phyloP scores from a whole-genome alignment of 2,888 invertebrate genomes.

The Amblyjoppa fuscipennis region DNA sequence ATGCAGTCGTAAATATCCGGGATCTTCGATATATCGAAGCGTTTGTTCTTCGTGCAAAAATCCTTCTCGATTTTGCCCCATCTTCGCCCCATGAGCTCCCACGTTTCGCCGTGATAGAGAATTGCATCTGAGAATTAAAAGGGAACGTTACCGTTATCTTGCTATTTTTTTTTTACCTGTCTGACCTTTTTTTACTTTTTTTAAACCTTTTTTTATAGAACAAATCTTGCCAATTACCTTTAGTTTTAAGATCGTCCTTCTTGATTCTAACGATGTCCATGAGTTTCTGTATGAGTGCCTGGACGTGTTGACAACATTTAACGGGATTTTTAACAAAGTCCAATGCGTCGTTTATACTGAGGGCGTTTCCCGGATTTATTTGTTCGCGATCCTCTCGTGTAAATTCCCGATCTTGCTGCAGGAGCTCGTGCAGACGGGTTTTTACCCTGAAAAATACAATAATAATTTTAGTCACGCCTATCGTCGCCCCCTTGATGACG shows the following conservation, averaged over 20 bases:
- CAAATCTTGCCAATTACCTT: constrained; percentile 86
- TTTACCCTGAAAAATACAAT: constrained; percentile 91
- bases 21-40: constrained; percentile 99
- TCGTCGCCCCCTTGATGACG: too few species aligned
- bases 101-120: constrained; percentile 98
- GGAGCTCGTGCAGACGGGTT: constrained; percentile 95
- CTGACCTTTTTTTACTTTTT: too few species aligned
- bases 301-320: constrained; percentile 96
- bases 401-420: constrained; percentile 96
- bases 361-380: constrained; percentile 96
- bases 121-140: constrained; percentile 90
- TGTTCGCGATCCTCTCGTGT: constrained; percentile 93
- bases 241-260: constrained; percentile 95
- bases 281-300: constrained; percentile 94
- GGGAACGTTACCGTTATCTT: neutral
- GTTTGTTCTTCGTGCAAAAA: constrained; percentile 96
- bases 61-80: constrained; percentile 99
- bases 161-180: neutral
- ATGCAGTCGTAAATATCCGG: constrained; percentile 99
- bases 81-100: constrained; percentile 98
- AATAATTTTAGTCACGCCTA: neutral
- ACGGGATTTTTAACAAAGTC: constrained; percentile 98
- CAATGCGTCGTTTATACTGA: constrained; percentile 96
- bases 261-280: constrained; percentile 94
- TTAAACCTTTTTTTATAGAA: constrained; percentile 22